Percentiles rank a stretch among this genome's conserved stretches.
Evolutionary conservation across 2,797 vertebrate genomes (phyloP).

Genomic region (Sorex maritimensis): DNA sequence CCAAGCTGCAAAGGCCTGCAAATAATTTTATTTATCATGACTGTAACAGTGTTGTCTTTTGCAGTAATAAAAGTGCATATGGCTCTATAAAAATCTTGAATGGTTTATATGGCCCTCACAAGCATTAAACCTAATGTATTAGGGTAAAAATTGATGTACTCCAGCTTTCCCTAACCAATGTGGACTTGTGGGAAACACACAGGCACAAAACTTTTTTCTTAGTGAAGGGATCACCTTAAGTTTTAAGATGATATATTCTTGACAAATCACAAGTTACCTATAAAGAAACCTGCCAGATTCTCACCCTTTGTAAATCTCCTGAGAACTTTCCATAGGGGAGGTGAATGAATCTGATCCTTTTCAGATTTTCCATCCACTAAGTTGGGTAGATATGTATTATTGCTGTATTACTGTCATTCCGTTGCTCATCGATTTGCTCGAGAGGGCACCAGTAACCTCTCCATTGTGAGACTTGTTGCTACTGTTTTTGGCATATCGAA

Average conservation of each 20-base stretch:
- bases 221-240: conserved; percentile 55
- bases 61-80: conserved; percentile 76
- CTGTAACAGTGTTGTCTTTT: conserved; percentile 83
- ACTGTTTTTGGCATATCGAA: too few species aligned
- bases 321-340: conserved; percentile 4
- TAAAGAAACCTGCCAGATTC: conserved; percentile 55
- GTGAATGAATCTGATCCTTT: conserved; percentile 34
- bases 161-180: conserved; percentile 66
- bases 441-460: too few species aligned
- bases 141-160: conserved; percentile 82
- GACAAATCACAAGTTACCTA: conserved; percentile 54
- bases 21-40: conserved; percentile 84
- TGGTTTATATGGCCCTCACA: conserved; percentile 76
- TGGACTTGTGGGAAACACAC: conserved; percentile 58
- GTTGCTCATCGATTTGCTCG: too few species aligned
- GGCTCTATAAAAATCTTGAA: conserved; percentile 81
- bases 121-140: conserved; percentile 77
- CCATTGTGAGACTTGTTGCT: too few species aligned
- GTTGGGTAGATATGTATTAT: neutral
- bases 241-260: conserved; percentile 13
- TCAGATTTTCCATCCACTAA: neutral
- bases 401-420: too few species aligned
- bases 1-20: conserved; percentile 64
- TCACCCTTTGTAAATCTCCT: conserved; percentile 47
- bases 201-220: conserved; percentile 23